Percentiles rank a stretch among this genome's conserved stretches.
Evolutionary conservation across 2,113 vertebrate genomes (phyloP).

Genomic region (Sprattus sprattus): DNA sequence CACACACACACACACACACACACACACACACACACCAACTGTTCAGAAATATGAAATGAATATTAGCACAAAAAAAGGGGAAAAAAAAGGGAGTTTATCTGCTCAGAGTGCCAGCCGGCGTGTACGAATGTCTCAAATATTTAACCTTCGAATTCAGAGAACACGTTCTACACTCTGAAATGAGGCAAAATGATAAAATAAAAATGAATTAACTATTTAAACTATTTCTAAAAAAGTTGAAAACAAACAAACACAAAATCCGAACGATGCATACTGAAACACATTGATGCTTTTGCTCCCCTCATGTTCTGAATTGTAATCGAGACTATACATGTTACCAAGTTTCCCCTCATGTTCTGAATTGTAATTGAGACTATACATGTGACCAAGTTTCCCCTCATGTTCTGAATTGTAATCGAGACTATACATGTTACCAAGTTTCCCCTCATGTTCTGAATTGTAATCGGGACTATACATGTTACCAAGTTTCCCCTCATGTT

Average conservation of each 20-base stretch:
- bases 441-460: neutral
- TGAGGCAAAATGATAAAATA: neutral
- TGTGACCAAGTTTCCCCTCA: neutral
- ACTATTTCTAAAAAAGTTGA: neutral
- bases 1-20: neutral
- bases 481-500: neutral
- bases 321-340: neutral
- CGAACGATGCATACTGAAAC: neutral
- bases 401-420: neutral
- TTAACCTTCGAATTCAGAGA: neutral
- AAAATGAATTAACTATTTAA: neutral
- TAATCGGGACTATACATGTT: neutral
- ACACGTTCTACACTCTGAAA: neutral
- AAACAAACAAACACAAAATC: neutral
- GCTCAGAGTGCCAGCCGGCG: neutral
- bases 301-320: neutral
- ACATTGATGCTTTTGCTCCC: neutral
- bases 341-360: neutral
- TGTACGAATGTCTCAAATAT: neutral
- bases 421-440: neutral
- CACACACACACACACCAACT: slow-evolving; percentile 10
- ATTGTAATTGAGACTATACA: neutral
- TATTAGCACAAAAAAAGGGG: slow-evolving; percentile 2
- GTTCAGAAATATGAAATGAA: slow-evolving; percentile 21
- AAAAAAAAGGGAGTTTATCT: neutral